These are phyloP conservation scores for Cyphomyrmex costatus DNA, from an alignment of 1,140 invertebrate species.

Conservation along the genomic window DNA sequence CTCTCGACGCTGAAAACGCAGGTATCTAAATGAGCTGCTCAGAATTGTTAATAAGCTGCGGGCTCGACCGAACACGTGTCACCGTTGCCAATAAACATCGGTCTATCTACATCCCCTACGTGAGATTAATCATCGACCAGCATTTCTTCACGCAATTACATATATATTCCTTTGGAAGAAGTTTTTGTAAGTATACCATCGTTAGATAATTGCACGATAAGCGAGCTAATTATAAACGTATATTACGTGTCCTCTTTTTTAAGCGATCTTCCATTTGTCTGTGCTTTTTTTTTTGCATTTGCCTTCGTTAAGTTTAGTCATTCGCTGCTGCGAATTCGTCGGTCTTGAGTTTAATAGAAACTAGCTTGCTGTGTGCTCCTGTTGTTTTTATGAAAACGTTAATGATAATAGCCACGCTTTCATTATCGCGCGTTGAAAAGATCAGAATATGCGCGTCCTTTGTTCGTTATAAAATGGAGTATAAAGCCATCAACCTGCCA, in stretches of 20 bases:
- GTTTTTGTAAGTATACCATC: not conserved
- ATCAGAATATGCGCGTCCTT: slow-evolving; percentile 29
- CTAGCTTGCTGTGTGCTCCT: too few species aligned
- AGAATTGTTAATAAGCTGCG: slow-evolving; percentile 84
- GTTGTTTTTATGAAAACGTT: not conserved
- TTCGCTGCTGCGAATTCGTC: not conserved
- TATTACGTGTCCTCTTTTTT: not conserved
- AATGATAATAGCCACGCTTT: slow-evolving; percentile 14
- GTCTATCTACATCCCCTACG: not conserved
- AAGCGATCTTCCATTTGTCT: not conserved
- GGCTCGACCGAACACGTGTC: slow-evolving; percentile 81
- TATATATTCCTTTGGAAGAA: not conserved
- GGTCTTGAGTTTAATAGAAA: not conserved
- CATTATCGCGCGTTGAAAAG: not conserved
- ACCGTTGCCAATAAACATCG: slow-evolving; percentile 67
- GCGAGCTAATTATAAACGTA: not conserved
- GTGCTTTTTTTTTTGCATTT: not conserved
- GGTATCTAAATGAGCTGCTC: slow-evolving; percentile 86
- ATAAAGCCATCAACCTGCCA: slow-evolving; percentile 77
- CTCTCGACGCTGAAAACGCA: slow-evolving; percentile 60
- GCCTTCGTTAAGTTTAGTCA: not conserved
- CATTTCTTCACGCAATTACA: not conserved
- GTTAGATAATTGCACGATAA: not conserved
- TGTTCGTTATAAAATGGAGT: slow-evolving; percentile 71
- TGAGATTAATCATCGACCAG: slow-evolving; percentile 26